A percentile compares a stretch with the other conserved stretches of the same genome.
Conservation (phyloP, 2,113 vertebrate genomes). For the Hoplias malabaricus region DNA sequence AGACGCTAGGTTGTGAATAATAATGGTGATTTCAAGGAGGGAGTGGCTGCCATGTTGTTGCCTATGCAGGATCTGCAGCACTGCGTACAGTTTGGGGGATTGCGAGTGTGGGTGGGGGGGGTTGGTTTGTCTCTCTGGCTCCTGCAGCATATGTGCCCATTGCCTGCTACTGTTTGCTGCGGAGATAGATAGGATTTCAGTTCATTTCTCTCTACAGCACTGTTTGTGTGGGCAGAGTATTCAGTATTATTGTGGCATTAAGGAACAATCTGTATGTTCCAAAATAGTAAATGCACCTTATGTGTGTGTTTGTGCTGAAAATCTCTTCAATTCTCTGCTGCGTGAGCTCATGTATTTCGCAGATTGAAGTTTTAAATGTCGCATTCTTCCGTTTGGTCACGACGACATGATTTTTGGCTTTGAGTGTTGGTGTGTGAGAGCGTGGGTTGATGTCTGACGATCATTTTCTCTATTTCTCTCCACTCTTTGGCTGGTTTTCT, state of each 20-base stretch:
- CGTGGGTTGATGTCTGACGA: not conserved
- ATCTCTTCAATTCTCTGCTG: not conserved
- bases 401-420: not conserved
- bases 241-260: not conserved
- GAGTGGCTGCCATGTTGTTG: not conserved
- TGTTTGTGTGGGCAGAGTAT: not conserved
- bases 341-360: not conserved
- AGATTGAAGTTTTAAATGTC: not conserved
- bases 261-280: not conserved
- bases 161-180: not conserved
- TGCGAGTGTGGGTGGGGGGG: not conserved
- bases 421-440: conserved; percentile 4
- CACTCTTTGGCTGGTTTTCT: too few relatives aligned
- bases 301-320: too few relatives aligned
- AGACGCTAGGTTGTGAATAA: conserved; percentile 26
- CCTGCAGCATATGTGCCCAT: conserved; percentile 9
- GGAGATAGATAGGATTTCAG: not conserved
- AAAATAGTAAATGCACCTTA: too few relatives aligned
- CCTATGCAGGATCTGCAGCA: not conserved
- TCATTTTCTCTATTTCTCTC: not conserved
- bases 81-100: not conserved
- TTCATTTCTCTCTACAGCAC: not conserved
- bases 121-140: not conserved
- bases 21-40: conserved; percentile 31
- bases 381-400: conserved; percentile 6